Base-by-base conservation (phyloP, 1,140 invertebrate genomes). In the Solen grandis region DNA sequence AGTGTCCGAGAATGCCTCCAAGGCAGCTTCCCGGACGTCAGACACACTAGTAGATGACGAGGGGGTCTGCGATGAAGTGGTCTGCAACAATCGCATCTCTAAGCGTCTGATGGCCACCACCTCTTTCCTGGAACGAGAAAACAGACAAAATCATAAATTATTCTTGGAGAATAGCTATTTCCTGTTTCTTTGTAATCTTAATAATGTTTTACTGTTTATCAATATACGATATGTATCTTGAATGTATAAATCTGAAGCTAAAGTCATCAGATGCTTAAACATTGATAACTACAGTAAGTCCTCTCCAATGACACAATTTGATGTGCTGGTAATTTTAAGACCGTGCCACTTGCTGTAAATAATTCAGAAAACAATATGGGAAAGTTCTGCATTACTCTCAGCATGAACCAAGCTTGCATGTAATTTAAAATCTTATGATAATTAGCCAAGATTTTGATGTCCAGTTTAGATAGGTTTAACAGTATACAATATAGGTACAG, bases 41-140 rank as follows among this genome's bases (percentile, higher is more conserved):
- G 54, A 55, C 54, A 5, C 54, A 55, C 54, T 55, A 55, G 54
- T 27, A 55, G 54, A 55, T 55, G 54, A 8, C 54, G 54, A 55
- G 54, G 54, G 54, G 54, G 54, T 55, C 54, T 55, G 54, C 19
- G 54, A 55, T 55, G 54, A 55, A 55, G 54, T 55, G 54, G 54
- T 55, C 5, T 55, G 54, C 54, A 55, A 19, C 54, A 55, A 27
- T 55, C 54, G 54, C 54, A 8, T 55, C 19, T 5, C 19, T n/a
- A n/a, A n/a, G n/a, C n/a, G n/a, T n/a, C n/a, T n/a, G n/a, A n/a
- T n/a, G n/a, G n/a, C n/a, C n/a, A n/a, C n/a, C n/a, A n/a, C n/a
- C n/a, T n/a, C n/a, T n/a, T n/a, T n/a, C n/a, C n/a, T n/a, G n/a
- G n/a, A 55, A 55, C 5, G 54, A 5, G 5, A 55, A 55, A 8